phyloP scores from a whole-genome alignment of 2,113 vertebrate species.

The Glaucomys volans region DNA sequence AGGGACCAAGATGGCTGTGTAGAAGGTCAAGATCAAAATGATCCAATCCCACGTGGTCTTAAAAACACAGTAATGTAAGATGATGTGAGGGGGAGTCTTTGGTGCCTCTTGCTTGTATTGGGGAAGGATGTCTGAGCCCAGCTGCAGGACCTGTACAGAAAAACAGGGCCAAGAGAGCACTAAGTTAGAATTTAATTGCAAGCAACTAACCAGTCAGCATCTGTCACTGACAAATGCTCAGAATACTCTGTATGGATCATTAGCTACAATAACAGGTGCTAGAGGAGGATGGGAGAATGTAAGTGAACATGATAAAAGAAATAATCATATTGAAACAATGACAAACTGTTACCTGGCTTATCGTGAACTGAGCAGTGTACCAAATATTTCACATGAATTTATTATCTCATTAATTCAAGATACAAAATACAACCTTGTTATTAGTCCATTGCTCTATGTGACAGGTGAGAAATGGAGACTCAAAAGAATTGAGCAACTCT shows the following conservation, averaged over 20 bases:
- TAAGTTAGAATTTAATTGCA: not conserved
- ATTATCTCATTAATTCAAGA: slow-evolving; percentile 23
- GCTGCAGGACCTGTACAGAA: slow-evolving; percentile 93
- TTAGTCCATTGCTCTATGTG: not conserved
- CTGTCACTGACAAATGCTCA: not conserved
- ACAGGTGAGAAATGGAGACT: not conserved
- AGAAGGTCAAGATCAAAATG: slow-evolving; percentile 98
- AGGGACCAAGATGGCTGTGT: slow-evolving; percentile 98
- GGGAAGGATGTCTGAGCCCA: slow-evolving; percentile 97
- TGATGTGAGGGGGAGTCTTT: slow-evolving; percentile 98
- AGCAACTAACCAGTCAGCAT: not conserved
- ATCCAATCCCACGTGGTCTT: slow-evolving; percentile 99
- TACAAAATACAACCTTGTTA: not conserved
- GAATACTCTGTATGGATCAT: not conserved
- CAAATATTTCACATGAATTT: not conserved
- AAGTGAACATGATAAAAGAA: not conserved
- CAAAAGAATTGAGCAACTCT: slow-evolving; percentile 6
- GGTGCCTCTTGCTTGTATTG: slow-evolving; percentile 99
- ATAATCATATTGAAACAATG: not conserved
- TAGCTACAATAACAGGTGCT: not conserved
- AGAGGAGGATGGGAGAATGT: not conserved
- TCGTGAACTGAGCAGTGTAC: not conserved
- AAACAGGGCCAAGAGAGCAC: slow-evolving; percentile 73
- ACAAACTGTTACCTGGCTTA: not conserved
- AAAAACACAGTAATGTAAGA: slow-evolving; percentile 98